Conservation (phyloP, 2,797 vertebrate genomes). For the Pteronotus mesoamericanus region DNA sequence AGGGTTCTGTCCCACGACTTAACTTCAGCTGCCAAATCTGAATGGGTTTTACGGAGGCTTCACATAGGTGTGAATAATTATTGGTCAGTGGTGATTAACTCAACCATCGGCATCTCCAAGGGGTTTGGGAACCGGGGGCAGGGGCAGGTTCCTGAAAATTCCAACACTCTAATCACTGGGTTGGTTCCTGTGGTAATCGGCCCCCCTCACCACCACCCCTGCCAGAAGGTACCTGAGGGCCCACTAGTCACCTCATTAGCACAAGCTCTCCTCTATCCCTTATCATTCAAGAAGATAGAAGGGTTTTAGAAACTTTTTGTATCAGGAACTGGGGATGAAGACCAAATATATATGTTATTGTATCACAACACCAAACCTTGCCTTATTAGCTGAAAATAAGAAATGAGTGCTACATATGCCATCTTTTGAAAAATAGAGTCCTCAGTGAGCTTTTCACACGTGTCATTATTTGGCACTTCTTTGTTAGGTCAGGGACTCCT, state of each 20-base stretch:
- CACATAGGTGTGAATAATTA: not conserved
- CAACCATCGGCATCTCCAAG: not conserved
- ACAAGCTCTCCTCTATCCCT: not conserved
- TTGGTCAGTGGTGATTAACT: not conserved
- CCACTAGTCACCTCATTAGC: not conserved
- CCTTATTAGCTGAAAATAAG: not conserved
- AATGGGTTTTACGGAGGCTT: not conserved
- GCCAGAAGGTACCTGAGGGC: not conserved
- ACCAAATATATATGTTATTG: not conserved
- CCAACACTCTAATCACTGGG: not conserved
- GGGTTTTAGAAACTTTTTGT: not conserved
- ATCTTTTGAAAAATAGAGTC: not conserved
- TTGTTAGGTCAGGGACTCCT: not conserved
- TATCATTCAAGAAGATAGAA: not conserved
- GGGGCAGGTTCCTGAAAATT: not conserved
- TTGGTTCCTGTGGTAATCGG: not conserved
- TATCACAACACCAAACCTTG: not conserved
- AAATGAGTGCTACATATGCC: not conserved
- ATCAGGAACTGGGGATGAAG: not conserved
- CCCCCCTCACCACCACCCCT: not conserved
- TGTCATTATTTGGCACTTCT: not conserved
- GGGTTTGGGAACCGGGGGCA: not conserved
- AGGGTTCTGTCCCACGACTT: not conserved
- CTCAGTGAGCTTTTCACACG: not conserved
- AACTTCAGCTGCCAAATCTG: not conserved